phyloP scores from a whole-genome alignment of 2,113 vertebrate genomes.

The Pachyramphus minor region DNA sequence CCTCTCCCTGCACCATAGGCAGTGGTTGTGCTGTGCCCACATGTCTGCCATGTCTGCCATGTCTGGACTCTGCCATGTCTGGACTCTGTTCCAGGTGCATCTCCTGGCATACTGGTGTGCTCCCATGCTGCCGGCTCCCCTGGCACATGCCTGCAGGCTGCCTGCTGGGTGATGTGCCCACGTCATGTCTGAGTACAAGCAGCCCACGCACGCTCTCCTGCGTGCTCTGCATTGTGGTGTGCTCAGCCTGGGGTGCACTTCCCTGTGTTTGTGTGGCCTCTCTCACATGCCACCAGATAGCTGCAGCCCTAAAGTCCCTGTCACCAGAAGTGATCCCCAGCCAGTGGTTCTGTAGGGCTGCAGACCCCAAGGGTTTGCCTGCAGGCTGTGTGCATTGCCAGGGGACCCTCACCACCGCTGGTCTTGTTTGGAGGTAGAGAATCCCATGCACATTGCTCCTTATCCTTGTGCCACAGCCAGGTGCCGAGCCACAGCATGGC shows the following conservation, averaged over 20 bases:
- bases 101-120: fast-evolving
- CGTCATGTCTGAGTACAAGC: background rate
- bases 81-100: background rate
- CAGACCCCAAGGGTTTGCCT: background rate
- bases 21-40: background rate
- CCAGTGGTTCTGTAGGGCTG: background rate
- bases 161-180: background rate
- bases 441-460: background rate
- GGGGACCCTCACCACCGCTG: background rate
- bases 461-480: background rate
- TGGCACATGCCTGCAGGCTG: background rate
- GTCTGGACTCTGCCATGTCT: background rate
- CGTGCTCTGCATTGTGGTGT: fast-evolving
- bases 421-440: background rate
- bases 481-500: fast-evolving
- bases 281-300: background rate
- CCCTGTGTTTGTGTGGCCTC: background rate
- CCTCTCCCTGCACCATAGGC: background rate
- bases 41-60: fast-evolving
- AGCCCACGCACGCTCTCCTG: fast-evolving
- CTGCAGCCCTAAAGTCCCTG: background rate
- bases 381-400: background rate
- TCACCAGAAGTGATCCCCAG: background rate
- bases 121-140: background rate
- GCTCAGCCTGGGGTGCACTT: background rate